These are phyloP conservation scores for Solea senegalensis DNA, from an alignment of 2,113 vertebrate genomes.

Conservation along the genomic window DNA sequence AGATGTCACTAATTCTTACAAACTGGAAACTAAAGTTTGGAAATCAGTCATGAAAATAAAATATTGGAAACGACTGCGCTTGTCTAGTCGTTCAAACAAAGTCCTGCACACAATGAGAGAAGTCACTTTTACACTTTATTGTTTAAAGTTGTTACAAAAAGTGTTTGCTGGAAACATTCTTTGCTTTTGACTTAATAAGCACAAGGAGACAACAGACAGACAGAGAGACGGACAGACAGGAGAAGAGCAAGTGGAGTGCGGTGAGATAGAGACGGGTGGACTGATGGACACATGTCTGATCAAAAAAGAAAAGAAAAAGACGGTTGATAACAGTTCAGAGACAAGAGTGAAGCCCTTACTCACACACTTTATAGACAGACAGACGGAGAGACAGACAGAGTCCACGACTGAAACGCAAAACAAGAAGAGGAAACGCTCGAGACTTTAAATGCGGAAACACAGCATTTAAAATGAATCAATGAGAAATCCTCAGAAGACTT, in stretches of 20 bases:
- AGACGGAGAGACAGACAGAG: constrained; percentile 5
- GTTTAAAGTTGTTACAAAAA: constrained; percentile 85
- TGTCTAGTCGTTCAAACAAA: constrained; percentile 7
- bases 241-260: constrained; percentile 18
- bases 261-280: background rate
- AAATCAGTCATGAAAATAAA: too few relatives aligned
- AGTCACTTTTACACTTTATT: constrained; percentile 79
- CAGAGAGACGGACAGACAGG: constrained; percentile 1
- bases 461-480: background rate
- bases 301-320: background rate
- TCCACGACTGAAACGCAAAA: constrained; percentile 2
- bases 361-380: constrained; percentile 36
- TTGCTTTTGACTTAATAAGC: constrained; percentile 68
- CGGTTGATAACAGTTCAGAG: constrained; percentile 29
- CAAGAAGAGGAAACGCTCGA: constrained; percentile 1
- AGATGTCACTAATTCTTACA: too few relatives aligned
- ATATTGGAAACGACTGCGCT: too few relatives aligned
- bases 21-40: too few relatives aligned
- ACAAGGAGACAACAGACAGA: constrained; percentile 40
- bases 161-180: constrained; percentile 77
- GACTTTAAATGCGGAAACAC: constrained; percentile 24
- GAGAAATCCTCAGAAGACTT: constrained; percentile 64
- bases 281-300: background rate
- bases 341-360: constrained; percentile 68
- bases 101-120: constrained; percentile 10